Conservation (phyloP, 2,888 invertebrate species). For the Meiosimyza decipiens region DNA sequence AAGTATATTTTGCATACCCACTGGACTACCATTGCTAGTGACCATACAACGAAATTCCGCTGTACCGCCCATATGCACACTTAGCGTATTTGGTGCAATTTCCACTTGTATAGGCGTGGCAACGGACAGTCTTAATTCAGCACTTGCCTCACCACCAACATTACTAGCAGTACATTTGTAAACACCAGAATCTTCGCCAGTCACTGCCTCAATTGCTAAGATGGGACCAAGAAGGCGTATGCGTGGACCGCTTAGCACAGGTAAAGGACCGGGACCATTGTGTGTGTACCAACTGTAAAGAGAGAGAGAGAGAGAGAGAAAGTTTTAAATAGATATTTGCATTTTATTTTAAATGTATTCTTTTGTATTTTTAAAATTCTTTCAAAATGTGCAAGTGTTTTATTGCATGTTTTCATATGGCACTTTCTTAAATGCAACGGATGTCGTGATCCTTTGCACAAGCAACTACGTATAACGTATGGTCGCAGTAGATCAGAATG, state of each 20-base stretch:
- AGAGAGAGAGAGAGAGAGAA: constrained; percentile 11
- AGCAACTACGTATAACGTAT: not conserved
- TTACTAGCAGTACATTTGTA: constrained; percentile 78
- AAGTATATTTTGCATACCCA: constrained; percentile 70
- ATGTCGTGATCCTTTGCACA: constrained; percentile 20
- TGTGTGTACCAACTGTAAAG: constrained; percentile 75
- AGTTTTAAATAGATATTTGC: not conserved
- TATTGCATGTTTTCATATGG: not conserved
- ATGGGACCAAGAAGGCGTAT: constrained; percentile 76
- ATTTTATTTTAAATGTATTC: not conserved
- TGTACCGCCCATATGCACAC: constrained; percentile 79
- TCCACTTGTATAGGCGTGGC: constrained; percentile 76
- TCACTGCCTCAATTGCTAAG: constrained; percentile 77
- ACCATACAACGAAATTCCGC: constrained; percentile 78
- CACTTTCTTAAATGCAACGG: constrained; percentile 1
- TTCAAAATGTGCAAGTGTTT: constrained; percentile 22
- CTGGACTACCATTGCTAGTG: constrained; percentile 70
- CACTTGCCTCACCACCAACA: constrained; percentile 77
- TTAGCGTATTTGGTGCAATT: constrained; percentile 74
- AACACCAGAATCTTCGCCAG: constrained; percentile 75
- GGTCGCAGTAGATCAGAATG: no score
- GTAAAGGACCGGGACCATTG: constrained; percentile 73
- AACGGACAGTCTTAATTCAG: constrained; percentile 75
- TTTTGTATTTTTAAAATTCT: no score
- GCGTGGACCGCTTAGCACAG: constrained; percentile 74